A percentile compares a stretch with the other conserved stretches of the same genome.
These are phyloP conservation scores for Leucozona laternaria DNA, from an alignment of 2,888 invertebrate genomes.

Conservation along the genomic window DNA sequence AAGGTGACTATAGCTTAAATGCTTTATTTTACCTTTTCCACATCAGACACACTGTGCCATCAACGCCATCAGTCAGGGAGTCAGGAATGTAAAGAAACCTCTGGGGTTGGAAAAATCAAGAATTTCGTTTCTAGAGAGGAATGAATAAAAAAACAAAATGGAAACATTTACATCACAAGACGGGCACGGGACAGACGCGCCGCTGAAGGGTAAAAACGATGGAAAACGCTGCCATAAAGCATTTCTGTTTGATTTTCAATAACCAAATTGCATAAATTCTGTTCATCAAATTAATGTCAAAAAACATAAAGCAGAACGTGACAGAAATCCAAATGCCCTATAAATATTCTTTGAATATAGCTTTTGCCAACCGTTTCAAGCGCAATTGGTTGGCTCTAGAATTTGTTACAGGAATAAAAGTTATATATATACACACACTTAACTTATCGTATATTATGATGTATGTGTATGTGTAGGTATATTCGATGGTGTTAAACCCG, in stretches of 20 bases:
- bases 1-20: conserved; percentile 50
- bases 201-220: conserved; percentile 40
- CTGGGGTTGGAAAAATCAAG: conserved; percentile 44
- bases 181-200: conserved; percentile 23
- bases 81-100: background rate
- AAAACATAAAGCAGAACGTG: conserved; percentile 78
- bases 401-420: conserved; percentile 52
- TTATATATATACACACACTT: background rate
- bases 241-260: conserved; percentile 78
- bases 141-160: background rate
- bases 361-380: conserved; percentile 67
- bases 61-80: background rate
- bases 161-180: conserved; percentile 26
- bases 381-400: conserved; percentile 63
- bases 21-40: background rate
- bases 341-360: conserved; percentile 74
- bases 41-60: conserved; percentile 3
- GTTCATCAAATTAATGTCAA: conserved; percentile 79
- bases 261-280: conserved; percentile 78
- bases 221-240: conserved; percentile 63
- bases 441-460: background rate
- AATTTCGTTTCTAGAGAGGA: background rate
- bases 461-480: background rate
- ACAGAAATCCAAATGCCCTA: conserved; percentile 77
- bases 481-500: conserved; percentile 30